Percentiles rank a stretch among this genome's conserved stretches.
These are phyloP conservation scores for Alca torda DNA, from an alignment of 2,797 vertebrate species.

Conservation along the genomic window DNA sequence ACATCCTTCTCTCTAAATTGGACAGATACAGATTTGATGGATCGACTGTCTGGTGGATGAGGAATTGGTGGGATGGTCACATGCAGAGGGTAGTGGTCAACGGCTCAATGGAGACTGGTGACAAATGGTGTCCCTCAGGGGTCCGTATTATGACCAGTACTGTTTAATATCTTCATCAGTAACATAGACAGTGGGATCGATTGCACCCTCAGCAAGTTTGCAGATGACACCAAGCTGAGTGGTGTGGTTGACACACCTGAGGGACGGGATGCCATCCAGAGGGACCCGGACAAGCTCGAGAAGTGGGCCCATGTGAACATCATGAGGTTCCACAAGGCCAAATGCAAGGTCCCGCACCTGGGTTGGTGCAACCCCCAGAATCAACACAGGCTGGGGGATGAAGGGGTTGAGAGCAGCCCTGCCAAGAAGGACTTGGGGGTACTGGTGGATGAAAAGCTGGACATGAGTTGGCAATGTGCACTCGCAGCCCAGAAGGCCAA, in stretches of 20 bases:
- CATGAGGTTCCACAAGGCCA: not conserved
- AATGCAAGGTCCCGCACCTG: not conserved
- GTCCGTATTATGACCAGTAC: too few species aligned
- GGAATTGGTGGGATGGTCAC: too few species aligned
- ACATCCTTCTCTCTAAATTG: too few species aligned
- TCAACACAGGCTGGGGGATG: not conserved
- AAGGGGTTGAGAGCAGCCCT: not conserved
- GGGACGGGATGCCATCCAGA: not conserved
- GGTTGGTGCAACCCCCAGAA: not conserved
- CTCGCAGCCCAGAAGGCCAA: not conserved
- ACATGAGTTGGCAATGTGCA: not conserved
- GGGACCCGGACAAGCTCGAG: not conserved
- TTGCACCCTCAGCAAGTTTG: not conserved
- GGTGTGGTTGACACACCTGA: not conserved
- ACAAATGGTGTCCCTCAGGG: too few species aligned
- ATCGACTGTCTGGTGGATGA: too few species aligned
- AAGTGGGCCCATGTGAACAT: not conserved
- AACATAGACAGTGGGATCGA: too few species aligned
- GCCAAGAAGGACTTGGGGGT: not conserved
- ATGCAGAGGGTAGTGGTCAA: too few species aligned
- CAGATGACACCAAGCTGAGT: not conserved
- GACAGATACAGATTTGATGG: too few species aligned
- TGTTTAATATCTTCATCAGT: too few species aligned
- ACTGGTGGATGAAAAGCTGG: not conserved
- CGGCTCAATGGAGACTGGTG: too few species aligned